Conservation (phyloP, 2,888 invertebrate genomes). For the Morinoia aosen region DNA sequence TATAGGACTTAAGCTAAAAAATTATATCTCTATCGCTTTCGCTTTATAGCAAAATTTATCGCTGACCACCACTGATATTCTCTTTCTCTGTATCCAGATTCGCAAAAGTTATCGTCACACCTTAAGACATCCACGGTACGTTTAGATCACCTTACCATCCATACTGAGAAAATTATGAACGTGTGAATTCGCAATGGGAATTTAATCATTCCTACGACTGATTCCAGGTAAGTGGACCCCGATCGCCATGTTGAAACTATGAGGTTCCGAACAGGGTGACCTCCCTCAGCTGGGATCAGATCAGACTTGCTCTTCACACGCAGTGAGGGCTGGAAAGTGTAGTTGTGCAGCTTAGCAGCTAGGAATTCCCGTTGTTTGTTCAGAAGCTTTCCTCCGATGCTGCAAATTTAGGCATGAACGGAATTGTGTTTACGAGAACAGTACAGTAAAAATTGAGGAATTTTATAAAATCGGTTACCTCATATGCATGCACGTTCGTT, state of each 20-base stretch:
- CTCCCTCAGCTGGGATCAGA: conserved; percentile 80
- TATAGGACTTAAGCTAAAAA: too few species aligned
- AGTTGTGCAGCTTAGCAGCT: not conserved
- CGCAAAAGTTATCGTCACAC: not conserved
- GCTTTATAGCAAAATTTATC: too few species aligned
- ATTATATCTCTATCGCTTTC: too few species aligned
- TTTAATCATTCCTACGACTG: not conserved
- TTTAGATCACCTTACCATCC: not conserved
- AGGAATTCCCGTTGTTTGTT: not conserved
- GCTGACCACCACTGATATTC: too few species aligned
- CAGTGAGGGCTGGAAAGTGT: not conserved
- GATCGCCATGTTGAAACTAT: conserved; percentile 93
- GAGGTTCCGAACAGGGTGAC: conserved; percentile 82
- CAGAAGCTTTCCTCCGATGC: not conserved
- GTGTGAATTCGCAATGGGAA: not conserved
- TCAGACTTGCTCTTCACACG: conserved; percentile 71
- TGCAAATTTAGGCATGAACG: not conserved
- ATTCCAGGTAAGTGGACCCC: conserved; percentile 85
- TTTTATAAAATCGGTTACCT: too few species aligned
- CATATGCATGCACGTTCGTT: too few species aligned
- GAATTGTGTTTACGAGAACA: too few species aligned
- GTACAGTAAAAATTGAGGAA: too few species aligned
- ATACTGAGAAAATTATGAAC: not conserved
- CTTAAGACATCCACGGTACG: not conserved
- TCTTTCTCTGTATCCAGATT: not conserved